Evolutionary conservation across 2,888 invertebrate genomes (phyloP).

Genomic region (Tyria jacobaeae): DNA sequence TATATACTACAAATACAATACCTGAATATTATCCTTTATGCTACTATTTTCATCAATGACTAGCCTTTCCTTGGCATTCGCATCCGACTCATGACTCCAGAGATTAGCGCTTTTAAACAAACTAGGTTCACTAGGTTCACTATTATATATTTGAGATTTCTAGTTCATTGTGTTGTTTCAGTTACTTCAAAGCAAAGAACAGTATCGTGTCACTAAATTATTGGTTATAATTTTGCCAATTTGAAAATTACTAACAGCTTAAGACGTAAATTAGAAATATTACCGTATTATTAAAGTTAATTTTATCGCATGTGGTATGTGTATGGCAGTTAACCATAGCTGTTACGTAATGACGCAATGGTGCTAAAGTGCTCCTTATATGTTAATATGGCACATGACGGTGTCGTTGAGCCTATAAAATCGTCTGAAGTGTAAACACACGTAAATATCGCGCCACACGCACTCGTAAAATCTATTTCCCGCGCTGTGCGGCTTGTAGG

Average conservation of each 20-base stretch:
- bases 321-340: slow-evolving; percentile 32
- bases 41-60: too few relatives aligned
- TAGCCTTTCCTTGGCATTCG: too few relatives aligned
- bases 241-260: not conserved
- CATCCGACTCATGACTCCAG: too few relatives aligned
- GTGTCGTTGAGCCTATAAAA: slow-evolving; percentile 86
- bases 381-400: slow-evolving; percentile 71
- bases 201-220: not conserved
- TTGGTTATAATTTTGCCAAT: not conserved
- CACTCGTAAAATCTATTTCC: slow-evolving; percentile 86
- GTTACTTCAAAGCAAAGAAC: not conserved
- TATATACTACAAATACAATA: too few relatives aligned
- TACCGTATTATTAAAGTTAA: not conserved
- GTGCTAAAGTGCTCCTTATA: slow-evolving; percentile 67
- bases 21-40: too few relatives aligned
- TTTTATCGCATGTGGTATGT: too few relatives aligned
- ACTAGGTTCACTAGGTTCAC: too few relatives aligned
- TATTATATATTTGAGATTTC: too few relatives aligned
- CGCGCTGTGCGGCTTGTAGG: slow-evolving; percentile 69
- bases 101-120: too few relatives aligned
- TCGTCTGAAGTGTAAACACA: slow-evolving; percentile 83
- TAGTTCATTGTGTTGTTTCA: not conserved
- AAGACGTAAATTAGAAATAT: slow-evolving; percentile 8
- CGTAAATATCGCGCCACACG: slow-evolving; percentile 82
- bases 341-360: slow-evolving; percentile 48